Evolutionary conservation across 1,140 invertebrate genomes (phyloP), one percentile per base, ranked within the genome.

Genomic region (Apis dorsata): DNA sequence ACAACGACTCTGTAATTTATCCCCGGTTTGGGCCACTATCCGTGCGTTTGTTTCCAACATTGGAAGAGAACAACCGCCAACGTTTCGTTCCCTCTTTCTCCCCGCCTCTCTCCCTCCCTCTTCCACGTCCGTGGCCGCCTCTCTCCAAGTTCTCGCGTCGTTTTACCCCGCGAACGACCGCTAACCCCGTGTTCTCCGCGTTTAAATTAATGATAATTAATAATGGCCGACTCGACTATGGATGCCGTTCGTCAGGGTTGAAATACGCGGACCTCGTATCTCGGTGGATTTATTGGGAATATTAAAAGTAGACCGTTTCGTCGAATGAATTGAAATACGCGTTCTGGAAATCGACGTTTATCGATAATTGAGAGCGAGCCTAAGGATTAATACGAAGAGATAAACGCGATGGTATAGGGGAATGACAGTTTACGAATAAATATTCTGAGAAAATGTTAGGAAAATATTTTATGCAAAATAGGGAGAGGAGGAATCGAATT

Each of bases 1-100:
- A 91, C 90, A 92, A 93, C 92, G 91, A 93, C 92, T 90, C 91
- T 90, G 91, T 92, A 93, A 93, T 93, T 92, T 92, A 92, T 92
- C 90, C 91, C 88, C 87, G 85, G 86, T 88, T 87, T 90, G 85
- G 90, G 85, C 90, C 82, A 79, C 77, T 79, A 44, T 78, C 74
- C 74, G 78, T 73, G 71, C 86, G 86, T 80, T 88, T 79, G 82
- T 88, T 87, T 74, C 77, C 86, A 70, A 76, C 86, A 79, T 63
- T 79, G 86, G 49, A 57, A 86, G 78, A 87, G 86, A 77, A 82
- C 79, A 19, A 34, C 55, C 60, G 63, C 72, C 73, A n/a, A 44
- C 57, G 28, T 13, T 44, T n/a, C 49, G 4, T 57, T 57, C n/a
- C 72, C 24, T 53, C 82, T 55, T 51, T 74, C 53, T 62, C 69